Evolutionary conservation across 2,888 invertebrate species (phyloP).

Genomic region (Heliothis peltigera): DNA sequence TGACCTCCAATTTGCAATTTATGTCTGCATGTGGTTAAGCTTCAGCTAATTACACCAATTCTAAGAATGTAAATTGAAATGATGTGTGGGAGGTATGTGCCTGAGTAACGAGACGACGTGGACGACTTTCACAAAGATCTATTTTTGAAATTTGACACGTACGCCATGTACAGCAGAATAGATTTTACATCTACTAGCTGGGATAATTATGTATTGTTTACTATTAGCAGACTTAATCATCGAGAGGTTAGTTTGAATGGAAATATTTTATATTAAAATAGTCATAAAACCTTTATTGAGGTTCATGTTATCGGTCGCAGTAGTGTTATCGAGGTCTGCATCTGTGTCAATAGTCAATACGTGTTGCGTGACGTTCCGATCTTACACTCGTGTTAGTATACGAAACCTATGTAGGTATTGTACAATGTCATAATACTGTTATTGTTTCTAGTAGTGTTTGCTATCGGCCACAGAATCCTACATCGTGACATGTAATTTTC

Average conservation of each 20-base stretch:
- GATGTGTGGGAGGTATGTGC: slow-evolving; percentile 36
- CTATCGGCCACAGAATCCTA: slow-evolving; percentile 18
- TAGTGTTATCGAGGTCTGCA: slow-evolving; percentile 49
- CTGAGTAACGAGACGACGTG: slow-evolving; percentile 22
- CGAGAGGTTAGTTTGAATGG: slow-evolving; percentile 15
- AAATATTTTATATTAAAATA: slow-evolving; percentile 43
- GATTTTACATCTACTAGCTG: slow-evolving; percentile 1
- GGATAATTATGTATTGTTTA: slow-evolving; percentile 13
- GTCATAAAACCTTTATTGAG: slow-evolving; percentile 47
- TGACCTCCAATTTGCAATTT: slow-evolving; percentile 48
- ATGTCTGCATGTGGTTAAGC: slow-evolving; percentile 27
- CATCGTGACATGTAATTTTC: slow-evolving; percentile 53
- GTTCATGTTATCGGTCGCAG: slow-evolving; percentile 51
- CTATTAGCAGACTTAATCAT: slow-evolving; percentile 3
- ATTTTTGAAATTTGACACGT: slow-evolving; percentile 45
- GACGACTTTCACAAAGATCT: slow-evolving; percentile 44
- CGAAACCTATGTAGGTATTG: slow-evolving; percentile 19
- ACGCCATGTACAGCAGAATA: slow-evolving; percentile 25
- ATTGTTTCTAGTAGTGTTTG: slow-evolving; percentile 38
- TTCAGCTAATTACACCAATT: slow-evolving; percentile 43
- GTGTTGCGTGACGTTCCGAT: slow-evolving; percentile 37
- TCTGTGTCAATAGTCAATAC: slow-evolving; percentile 63
- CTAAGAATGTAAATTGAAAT: slow-evolving; percentile 25
- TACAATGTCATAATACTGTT: slow-evolving; percentile 24
- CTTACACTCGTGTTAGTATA: slow-evolving; percentile 24